These are phyloP conservation scores for Drosophila buzzatii DNA, from an alignment of 2,888 invertebrate species.

Conservation along the genomic window DNA sequence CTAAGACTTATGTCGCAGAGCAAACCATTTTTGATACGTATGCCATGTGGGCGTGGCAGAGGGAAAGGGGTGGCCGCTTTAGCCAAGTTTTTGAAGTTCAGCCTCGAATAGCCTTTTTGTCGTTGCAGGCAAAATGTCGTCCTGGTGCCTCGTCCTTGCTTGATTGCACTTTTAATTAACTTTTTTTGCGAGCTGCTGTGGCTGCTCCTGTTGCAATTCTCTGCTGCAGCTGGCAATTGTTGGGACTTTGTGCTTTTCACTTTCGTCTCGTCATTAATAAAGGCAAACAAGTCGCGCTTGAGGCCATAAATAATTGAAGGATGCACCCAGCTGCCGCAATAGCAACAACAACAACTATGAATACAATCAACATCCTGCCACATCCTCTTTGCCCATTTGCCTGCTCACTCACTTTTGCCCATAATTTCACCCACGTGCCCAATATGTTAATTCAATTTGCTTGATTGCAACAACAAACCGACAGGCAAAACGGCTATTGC, in stretches of 20 bases:
- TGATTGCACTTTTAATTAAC: slow-evolving; percentile 82
- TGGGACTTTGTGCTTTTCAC: slow-evolving; percentile 57
- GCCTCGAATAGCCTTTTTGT: slow-evolving; percentile 50
- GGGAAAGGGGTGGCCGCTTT: slow-evolving; percentile 9
- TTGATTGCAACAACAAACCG: slow-evolving; percentile 63
- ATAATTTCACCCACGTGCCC: slow-evolving; percentile 28
- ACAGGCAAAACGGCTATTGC: slow-evolving; percentile 9
- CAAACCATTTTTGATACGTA: slow-evolving; percentile 41
- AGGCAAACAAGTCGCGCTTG: slow-evolving; percentile 70
- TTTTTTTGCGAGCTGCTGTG: slow-evolving; percentile 62
- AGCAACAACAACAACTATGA: slow-evolving; percentile 18
- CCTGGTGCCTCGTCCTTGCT: slow-evolving; percentile 49
- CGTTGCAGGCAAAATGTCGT: slow-evolving; percentile 64
- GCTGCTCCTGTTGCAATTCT: slow-evolving; percentile 40
- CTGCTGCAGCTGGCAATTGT: slow-evolving; percentile 57
- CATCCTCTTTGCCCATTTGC: slow-evolving; percentile 28
- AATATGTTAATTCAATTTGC: slow-evolving; percentile 77
- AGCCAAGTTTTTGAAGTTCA: slow-evolving; percentile 54
- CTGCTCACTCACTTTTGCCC: slow-evolving; percentile 9
- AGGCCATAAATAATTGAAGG: slow-evolving; percentile 68
- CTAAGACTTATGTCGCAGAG: slow-evolving; percentile 52
- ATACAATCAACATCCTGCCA: slow-evolving; percentile 49
- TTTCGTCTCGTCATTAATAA: slow-evolving; percentile 63
- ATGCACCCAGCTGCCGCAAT: slow-evolving; percentile 37
- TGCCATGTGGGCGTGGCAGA: slow-evolving; percentile 10